Evolutionary conservation across 2,888 invertebrate genomes (phyloP), one percentile per base, ranked within the genome.

Genomic region (Chrysodeixis includens): DNA sequence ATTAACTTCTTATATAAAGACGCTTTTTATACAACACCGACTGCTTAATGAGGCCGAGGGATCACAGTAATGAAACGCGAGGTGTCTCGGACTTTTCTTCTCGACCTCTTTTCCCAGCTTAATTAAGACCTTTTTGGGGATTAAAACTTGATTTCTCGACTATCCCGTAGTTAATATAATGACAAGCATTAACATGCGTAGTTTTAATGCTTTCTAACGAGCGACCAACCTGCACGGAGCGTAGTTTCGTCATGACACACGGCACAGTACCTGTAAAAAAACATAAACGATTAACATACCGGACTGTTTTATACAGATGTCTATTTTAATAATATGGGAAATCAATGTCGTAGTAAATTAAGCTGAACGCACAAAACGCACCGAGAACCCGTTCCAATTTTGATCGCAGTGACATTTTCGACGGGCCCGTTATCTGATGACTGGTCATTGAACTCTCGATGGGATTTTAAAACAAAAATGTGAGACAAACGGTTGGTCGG

Each of bases 1-100:
- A 94, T 95, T 93, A 94, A 94, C 93, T 92, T 93, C 90, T 93
- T 92, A 91, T 93, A 93, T 92, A 93, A 92, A 91, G 88, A 88
- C 88, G 82, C 90, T 92, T 94, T 93, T 94, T 93, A 91, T 92
- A 90, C 91, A 92, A 87, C 88, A 88, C 89, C 88, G 90, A 88
- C 92, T 86, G 83, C 88, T 92, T 93, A 93, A 93, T 93, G 92
- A 93, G 88, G 85, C 86, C 84, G 74, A 81, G 90, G 92, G 92
- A 90, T 91, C 90, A 89, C 86, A 77, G 88, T 92, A 92, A 93
- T 91, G 90, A 90, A 91, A 88, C 87, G 83, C 86, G 87, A 89
- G 88, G 87, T 86, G 85, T 87, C 86, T 87, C 73, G 83, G 85
- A 88, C 85, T 90, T 91, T 89, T 88, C 88, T 88, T 81, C 82